phyloP scores from a whole-genome alignment of 2,888 invertebrate genomes.

The Dynastes tityus region DNA sequence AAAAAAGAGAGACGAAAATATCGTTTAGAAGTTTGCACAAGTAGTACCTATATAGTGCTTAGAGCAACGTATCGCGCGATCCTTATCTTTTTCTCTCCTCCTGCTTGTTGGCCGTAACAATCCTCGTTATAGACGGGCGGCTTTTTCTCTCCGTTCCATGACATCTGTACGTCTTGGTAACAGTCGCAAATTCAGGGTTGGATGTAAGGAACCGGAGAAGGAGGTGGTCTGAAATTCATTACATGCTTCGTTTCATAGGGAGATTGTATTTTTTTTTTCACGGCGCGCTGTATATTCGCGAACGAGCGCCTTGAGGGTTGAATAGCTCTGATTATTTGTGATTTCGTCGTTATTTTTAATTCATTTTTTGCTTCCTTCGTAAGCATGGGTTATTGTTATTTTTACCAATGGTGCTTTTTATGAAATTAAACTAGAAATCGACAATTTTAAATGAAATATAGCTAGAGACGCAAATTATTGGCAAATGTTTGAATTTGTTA shows the following conservation, averaged over 20 bases:
- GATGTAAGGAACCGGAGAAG: slow-evolving; percentile 4
- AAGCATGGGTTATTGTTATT: too few relatives aligned
- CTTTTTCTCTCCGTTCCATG: slow-evolving; percentile 39
- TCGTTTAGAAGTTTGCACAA: slow-evolving; percentile 13
- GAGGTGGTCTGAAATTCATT: slow-evolving; percentile 68
- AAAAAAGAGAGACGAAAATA: not conserved
- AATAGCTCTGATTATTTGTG: slow-evolving; percentile 53
- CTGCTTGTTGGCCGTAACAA: slow-evolving; percentile 16
- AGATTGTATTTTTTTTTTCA: slow-evolving; percentile 67
- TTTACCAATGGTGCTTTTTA: too few relatives aligned
- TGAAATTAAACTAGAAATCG: too few relatives aligned
- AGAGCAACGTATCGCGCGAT: slow-evolving; percentile 34
- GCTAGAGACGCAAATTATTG: too few relatives aligned
- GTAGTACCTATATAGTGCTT: slow-evolving; percentile 9
- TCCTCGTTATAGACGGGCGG: slow-evolving; percentile 14
- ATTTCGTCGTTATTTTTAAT: slow-evolving; percentile 33
- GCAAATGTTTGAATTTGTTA: too few relatives aligned
- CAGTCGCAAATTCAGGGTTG: slow-evolving; percentile 44
- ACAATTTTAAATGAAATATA: too few relatives aligned
- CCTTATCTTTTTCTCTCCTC: slow-evolving; percentile 23
- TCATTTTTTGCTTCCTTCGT: not conserved
- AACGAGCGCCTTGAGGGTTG: slow-evolving; percentile 61
- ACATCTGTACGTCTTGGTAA: slow-evolving; percentile 43
- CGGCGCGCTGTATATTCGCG: slow-evolving; percentile 34
- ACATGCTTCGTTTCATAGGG: slow-evolving; percentile 70